Evolutionary conservation across 2,113 vertebrate species (phyloP), one percentile per base, ranked within the genome.

Genomic region (Tinamus guttatus): DNA sequence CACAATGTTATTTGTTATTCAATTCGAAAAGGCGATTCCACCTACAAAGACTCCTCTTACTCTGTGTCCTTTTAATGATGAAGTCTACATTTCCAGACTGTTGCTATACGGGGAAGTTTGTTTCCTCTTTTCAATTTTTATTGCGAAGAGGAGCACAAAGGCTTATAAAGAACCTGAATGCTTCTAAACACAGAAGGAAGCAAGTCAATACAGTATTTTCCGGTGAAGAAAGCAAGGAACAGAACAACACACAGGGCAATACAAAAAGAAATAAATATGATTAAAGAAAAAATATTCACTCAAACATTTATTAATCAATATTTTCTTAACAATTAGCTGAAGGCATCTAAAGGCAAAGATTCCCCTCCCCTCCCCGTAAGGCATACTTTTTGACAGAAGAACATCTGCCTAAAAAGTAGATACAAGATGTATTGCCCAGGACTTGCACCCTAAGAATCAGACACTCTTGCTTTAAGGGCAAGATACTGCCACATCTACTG

Each of bases 211-310:
- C 1, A 63, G 17, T 36, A 69, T 21, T 36, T 47, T 59, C 20
- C 64, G 30, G 2, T 20, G 12, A 77, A 75, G 12, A 54, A 87
- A 85, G 52, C 14, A 45, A 79, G 65, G 40, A 71, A 90, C 3
- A 14, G n/a, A 84, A 70, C 8, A 83, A 58, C 0, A 25, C 8
- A 65, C 58, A 75, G 62, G 2, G 77, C 43, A 90, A 90, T 28
- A 76, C 7, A 93, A 28, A 68, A 63, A 11, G 13, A 43, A 68
- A 85, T 85, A 59, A 85, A 59, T 1, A 41, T 3, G 5, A 68
- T 14, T 0, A 13, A 40, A 1, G 11, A 11, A 0, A 0, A 7
- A 36, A 18, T 24, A 25, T 32, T 16, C 11, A 76, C 14, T 0
- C 47, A 24, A 54, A 63, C 11, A 28, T 9, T 73, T 6, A 9